phyloP scores from a whole-genome alignment of 2,888 invertebrate genomes.

The Cryptophagus acutangulus region DNA sequence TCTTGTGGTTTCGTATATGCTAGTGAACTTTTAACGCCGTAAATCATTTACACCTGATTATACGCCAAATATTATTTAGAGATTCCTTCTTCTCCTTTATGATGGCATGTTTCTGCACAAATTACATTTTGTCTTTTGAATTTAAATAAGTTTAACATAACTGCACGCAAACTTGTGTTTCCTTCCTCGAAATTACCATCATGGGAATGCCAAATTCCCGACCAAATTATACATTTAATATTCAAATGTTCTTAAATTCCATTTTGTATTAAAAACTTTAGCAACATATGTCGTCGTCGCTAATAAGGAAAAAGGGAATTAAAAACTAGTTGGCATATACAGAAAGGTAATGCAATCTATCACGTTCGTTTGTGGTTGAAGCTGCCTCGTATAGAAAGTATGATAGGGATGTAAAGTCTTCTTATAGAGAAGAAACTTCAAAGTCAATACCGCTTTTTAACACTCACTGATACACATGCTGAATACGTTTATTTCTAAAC shows the following conservation, averaged over 20 bases:
- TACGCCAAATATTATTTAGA: background rate
- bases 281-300: no score
- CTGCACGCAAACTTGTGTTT: no score
- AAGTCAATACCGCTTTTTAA: no score
- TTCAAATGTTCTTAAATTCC: background rate
- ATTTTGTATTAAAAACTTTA: no score
- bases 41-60: background rate
- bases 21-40: slow-evolving; percentile 1
- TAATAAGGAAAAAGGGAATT: no score
- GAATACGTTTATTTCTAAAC: no score
- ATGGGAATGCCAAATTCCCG: background rate
- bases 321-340: no score
- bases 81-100: background rate
- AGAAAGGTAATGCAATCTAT: slow-evolving; percentile 1
- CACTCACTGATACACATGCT: no score
- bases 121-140: no score
- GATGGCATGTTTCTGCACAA: background rate
- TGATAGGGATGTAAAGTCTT: slow-evolving; percentile 2
- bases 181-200: no score
- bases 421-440: no score
- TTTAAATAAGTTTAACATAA: no score
- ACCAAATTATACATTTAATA: background rate
- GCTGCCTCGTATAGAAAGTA: background rate
- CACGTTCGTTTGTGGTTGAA: background rate
- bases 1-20: slow-evolving; percentile 1